A percentile compares a stretch with the other conserved stretches of the same genome.
Evolutionary conservation across 2,797 vertebrate species (phyloP).

Genomic region (Thripadectes ignobilis): DNA sequence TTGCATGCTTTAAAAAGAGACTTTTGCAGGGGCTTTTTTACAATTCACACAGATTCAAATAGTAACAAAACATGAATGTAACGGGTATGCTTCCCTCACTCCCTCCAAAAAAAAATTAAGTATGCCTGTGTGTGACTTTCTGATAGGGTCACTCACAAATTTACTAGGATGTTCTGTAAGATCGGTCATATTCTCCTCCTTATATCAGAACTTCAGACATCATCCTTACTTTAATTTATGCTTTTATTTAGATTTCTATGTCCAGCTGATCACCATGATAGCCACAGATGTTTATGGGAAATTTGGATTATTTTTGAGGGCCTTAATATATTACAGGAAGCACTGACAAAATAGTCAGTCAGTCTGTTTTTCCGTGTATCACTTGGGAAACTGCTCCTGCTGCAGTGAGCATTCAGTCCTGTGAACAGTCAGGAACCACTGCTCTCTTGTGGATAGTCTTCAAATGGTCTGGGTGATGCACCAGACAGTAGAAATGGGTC

Average conservation of each 20-base stretch:
- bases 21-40: conserved; percentile 3
- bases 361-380: neutral
- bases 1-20: neutral
- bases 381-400: neutral
- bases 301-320: neutral
- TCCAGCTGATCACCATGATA: neutral
- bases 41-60: neutral
- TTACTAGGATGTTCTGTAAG: neutral
- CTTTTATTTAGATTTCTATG: neutral
- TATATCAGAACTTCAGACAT: neutral
- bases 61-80: neutral
- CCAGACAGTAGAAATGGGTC: neutral
- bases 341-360: neutral
- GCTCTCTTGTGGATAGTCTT: neutral
- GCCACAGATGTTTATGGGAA: neutral
- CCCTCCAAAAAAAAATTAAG: neutral
- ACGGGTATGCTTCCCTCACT: neutral
- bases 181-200: neutral
- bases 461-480: neutral
- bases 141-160: neutral
- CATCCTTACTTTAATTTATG: neutral
- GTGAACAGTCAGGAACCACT: neutral
- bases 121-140: neutral
- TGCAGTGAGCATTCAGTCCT: neutral
- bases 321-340: neutral